Evolutionary conservation across 2,113 vertebrate species (phyloP).

Genomic region (Genyomyrus donnyi): DNA sequence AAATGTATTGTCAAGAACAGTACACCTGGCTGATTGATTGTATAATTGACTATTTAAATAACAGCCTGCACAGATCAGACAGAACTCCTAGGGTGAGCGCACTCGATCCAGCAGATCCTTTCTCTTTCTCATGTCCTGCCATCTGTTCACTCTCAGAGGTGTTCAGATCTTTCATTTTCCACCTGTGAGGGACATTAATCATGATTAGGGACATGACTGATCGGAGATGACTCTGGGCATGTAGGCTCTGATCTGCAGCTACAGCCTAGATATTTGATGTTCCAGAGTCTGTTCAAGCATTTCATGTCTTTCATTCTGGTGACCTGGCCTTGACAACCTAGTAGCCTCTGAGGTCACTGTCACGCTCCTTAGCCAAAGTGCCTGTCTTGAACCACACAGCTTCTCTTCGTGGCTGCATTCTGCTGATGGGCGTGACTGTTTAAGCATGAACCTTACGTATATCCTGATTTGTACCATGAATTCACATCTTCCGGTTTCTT

Average conservation of each 20-base stretch:
- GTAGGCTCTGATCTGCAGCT: not conserved
- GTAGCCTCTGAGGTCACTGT: not conserved
- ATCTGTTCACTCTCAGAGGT: not conserved
- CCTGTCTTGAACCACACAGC: not conserved
- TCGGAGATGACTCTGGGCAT: not conserved
- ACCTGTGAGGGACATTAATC: slow-evolving; percentile 6
- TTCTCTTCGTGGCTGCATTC: not conserved
- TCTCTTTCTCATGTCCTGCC: not conserved
- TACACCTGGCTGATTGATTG: not conserved
- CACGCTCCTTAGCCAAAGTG: not conserved
- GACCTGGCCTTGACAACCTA: not conserved
- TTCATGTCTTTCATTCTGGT: not conserved
- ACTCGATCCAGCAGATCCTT: not conserved
- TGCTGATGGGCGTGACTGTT: not conserved
- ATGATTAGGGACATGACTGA: not conserved
- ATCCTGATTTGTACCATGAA: not conserved
- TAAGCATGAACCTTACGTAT: not conserved
- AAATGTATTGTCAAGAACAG: not conserved
- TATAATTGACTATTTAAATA: not conserved
- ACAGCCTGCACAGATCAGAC: not conserved
- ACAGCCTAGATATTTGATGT: not conserved
- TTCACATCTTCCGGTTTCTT: not conserved
- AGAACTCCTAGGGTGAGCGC: not conserved
- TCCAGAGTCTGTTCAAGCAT: not conserved
- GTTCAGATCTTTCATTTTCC: slow-evolving; percentile 4